A percentile compares a stretch with the other conserved stretches of the same genome.
These are phyloP conservation scores for Lepus oiostolus DNA, from an alignment of 2,797 vertebrate species.

Conservation along the genomic window DNA sequence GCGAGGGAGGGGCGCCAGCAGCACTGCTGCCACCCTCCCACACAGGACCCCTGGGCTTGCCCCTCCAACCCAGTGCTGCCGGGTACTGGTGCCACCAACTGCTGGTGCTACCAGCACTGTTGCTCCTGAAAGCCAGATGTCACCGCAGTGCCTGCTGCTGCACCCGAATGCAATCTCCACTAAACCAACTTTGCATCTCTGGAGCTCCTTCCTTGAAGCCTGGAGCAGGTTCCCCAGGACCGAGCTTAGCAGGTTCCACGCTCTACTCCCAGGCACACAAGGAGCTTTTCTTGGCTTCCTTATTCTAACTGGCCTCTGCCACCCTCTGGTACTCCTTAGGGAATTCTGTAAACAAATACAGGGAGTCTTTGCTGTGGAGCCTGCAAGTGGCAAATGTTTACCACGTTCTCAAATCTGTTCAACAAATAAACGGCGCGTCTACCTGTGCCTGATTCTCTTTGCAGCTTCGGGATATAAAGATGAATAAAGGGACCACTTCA, in stretches of 20 bases:
- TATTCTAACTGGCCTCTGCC: conserved; percentile 14
- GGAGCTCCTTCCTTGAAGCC: not conserved
- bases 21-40: not conserved
- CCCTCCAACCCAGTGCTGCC: not conserved
- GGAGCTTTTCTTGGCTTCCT: not conserved
- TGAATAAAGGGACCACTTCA: not conserved
- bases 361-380: not conserved
- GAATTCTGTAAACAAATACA: not conserved
- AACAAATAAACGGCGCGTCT: not conserved
- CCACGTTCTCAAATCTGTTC: not conserved
- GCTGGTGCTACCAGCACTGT: not conserved
- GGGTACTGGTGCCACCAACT: not conserved
- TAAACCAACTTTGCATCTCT: not conserved
- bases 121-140: conserved; percentile 11
- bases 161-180: not conserved
- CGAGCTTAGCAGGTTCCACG: not conserved
- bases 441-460: not conserved
- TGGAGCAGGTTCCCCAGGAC: not conserved
- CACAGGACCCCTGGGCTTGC: not conserved
- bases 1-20: not conserved
- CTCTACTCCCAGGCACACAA: not conserved
- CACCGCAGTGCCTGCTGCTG: not conserved
- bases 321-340: not conserved
- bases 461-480: not conserved
- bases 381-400: not conserved